Evolutionary conservation across 2,888 invertebrate genomes (phyloP).

Genomic region (Heteropelma amictum): DNA sequence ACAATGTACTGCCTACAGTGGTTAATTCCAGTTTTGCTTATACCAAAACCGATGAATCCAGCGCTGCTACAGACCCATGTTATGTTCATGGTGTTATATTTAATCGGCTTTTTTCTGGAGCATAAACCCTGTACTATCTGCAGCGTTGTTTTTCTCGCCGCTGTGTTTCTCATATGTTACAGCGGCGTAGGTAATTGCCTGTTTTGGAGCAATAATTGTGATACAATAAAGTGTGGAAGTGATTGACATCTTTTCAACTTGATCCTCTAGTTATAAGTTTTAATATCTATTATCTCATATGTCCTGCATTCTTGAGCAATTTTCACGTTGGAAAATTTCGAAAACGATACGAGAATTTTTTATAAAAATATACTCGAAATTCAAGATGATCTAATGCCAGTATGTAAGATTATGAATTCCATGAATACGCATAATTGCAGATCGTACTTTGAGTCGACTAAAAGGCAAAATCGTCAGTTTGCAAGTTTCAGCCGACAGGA

Average conservation of each 20-base stretch:
- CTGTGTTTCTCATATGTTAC: constrained; percentile 96
- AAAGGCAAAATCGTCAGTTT: not conserved
- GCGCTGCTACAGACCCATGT: constrained; percentile 97
- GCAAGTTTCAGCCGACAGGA: not conserved
- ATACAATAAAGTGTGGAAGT: constrained; percentile 76
- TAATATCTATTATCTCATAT: not conserved
- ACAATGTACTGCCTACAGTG: constrained; percentile 98
- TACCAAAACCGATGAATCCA: constrained; percentile 98
- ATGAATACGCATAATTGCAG: not conserved
- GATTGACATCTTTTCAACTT: not conserved
- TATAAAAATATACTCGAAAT: not conserved
- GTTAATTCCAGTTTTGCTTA: constrained; percentile 96
- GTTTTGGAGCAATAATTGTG: constrained; percentile 92
- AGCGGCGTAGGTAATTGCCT: constrained; percentile 97
- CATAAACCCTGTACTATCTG: constrained; percentile 98
- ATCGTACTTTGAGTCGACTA: not conserved
- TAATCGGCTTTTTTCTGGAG: constrained; percentile 98
- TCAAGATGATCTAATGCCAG: not conserved
- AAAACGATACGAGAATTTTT: not conserved
- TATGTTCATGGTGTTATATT: constrained; percentile 97
- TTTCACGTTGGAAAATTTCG: not conserved
- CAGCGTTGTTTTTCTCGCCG: constrained; percentile 95
- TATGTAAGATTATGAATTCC: not conserved
- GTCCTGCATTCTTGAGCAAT: too few species aligned
- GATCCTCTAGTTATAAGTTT: not conserved